Base-by-base conservation (phyloP, 2,888 invertebrate genomes). In the Cyrtodaria siliqua region DNA sequence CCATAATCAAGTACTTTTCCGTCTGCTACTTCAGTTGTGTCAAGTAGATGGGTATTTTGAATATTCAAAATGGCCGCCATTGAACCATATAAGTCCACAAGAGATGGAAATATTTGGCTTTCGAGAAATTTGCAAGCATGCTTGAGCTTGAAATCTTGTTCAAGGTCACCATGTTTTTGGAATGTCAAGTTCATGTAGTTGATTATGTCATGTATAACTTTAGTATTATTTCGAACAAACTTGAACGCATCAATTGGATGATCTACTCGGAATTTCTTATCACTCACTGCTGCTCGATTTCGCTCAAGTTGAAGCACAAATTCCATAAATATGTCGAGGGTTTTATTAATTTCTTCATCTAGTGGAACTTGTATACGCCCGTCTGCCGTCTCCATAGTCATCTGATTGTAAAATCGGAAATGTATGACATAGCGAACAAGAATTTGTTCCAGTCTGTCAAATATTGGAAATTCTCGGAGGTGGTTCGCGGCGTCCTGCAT, bases 141-240 rank as follows among this genome's bases (percentile, higher is more conserved):
- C 12, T 33, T 33, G 12, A 33, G 33, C 33, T 33, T 33, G 4
- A 12, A 4, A 33, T 33, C 33, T 8, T 33, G 33, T 33, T 33
- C 33, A 8, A 33, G 12, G 33, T 33, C 33, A 4, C 12, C 33
- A 33, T 8, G 12, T 18, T 47, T 14, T 59, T 59, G 12, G 20
- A 6, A 29, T 50, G 50, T n/a, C 50, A 29, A 0, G 59, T 27
- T n/a, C 50, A 12, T 12, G 12, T 8, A 33, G 33, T 33, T 12
- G 33, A 33, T 33, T 33, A 33, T 38, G 12, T 61, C 23, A 16
- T 61, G 40, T 18, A 69, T 6, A 8, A 69, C 47, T 23, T 61
- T 42, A 14, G 69, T 69, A 24, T 62, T 69, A 26, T 69, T 69
- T 27, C 62, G 44, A 24, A 69, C 47, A 24, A 55, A 69, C 18